A percentile compares a stretch with the other conserved stretches of the same genome.
These are phyloP conservation scores for Chiroxiphia lanceolata DNA, from an alignment of 2,797 vertebrate genomes.

Conservation along the genomic window DNA sequence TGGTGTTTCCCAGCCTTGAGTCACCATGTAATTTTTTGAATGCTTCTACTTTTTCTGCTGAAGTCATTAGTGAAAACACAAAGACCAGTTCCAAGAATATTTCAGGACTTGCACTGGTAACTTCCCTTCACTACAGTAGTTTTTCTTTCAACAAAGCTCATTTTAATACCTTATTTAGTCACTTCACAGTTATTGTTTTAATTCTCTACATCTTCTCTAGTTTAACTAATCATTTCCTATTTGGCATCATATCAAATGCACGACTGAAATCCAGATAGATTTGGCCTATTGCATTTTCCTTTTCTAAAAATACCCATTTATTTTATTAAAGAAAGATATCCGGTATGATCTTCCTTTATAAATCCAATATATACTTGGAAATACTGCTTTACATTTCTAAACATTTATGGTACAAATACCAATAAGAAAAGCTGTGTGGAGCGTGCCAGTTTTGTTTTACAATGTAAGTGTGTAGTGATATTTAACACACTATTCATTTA, in stretches of 20 bases:
- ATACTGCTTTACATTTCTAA: background rate
- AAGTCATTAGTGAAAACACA: background rate
- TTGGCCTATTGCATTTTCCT: background rate
- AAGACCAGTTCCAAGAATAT: slow-evolving; percentile 6
- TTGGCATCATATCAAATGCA: background rate
- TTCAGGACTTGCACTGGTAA: background rate
- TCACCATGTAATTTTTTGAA: background rate
- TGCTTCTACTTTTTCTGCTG: background rate
- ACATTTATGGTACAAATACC: background rate
- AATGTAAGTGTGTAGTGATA: background rate
- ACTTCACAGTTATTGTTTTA: slow-evolving; percentile 3
- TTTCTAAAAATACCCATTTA: background rate
- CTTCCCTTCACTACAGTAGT: background rate
- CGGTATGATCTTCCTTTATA: background rate
- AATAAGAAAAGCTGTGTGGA: background rate
- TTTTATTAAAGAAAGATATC: background rate
- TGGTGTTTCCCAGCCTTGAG: background rate
- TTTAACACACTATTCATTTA: slow-evolving; percentile 42
- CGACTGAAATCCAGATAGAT: background rate
- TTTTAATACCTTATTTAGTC: slow-evolving; percentile 42
- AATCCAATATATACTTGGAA: background rate
- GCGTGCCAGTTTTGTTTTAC: background rate
- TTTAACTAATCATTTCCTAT: slow-evolving; percentile 14
- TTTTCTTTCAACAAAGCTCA: slow-evolving; percentile 2
- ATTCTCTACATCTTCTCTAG: background rate